phyloP scores from a whole-genome alignment of 2,113 vertebrate species.

The Numida meleagris region DNA sequence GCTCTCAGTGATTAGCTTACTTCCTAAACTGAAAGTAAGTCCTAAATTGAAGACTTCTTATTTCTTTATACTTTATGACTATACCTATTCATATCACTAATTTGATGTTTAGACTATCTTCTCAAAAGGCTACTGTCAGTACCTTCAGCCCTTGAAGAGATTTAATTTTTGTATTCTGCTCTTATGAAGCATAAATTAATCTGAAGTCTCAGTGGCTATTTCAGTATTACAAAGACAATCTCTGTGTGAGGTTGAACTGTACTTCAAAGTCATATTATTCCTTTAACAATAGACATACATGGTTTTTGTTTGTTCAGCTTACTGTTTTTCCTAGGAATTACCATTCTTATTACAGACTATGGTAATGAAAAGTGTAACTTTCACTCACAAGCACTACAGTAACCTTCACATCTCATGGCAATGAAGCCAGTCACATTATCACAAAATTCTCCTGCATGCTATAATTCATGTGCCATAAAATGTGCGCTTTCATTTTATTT shows the following conservation, averaged over 20 bases:
- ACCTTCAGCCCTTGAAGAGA: background rate
- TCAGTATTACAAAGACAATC: background rate
- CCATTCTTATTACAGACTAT: background rate
- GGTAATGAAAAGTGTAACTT: background rate
- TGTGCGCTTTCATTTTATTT: background rate
- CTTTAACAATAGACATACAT: background rate
- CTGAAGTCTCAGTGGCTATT: background rate
- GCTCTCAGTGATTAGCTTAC: background rate
- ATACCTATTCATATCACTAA: background rate
- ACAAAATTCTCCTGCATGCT: fast-evolving
- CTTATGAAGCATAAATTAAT: background rate
- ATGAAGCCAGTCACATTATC: background rate
- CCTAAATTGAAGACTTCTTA: background rate
- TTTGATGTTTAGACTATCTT: background rate
- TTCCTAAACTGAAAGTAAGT: background rate
- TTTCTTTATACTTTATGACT: conserved; percentile 9
- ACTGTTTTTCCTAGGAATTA: background rate
- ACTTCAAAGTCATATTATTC: background rate
- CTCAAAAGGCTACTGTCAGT: background rate
- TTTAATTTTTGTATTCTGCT: background rate
- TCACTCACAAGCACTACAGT: background rate
- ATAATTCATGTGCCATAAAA: background rate
- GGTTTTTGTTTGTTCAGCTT: background rate
- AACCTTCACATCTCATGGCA: background rate
- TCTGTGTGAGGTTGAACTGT: background rate